These are phyloP conservation scores for Todiramphus saurophagus DNA, from an alignment of 2,113 vertebrate genomes.

Conservation along the genomic window DNA sequence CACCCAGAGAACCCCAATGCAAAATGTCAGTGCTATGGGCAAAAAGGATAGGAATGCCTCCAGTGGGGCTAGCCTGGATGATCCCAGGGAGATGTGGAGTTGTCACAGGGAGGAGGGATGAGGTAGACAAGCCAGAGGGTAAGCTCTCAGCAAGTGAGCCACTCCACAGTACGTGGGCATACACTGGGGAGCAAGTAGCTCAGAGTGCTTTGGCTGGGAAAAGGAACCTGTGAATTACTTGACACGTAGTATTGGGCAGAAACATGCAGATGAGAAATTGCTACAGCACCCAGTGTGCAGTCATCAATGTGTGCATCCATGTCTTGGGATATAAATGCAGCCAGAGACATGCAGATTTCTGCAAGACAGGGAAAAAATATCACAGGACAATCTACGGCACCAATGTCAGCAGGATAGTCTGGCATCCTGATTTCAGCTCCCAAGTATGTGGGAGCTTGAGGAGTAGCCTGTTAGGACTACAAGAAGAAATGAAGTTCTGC, in stretches of 20 bases:
- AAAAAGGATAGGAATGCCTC: background rate
- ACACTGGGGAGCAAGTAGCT: background rate
- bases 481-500: background rate
- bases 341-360: background rate
- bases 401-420: background rate
- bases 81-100: background rate
- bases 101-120: background rate
- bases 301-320: background rate
- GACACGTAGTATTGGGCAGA: background rate
- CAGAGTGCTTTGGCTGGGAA: background rate
- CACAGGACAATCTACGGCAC: background rate
- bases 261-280: background rate
- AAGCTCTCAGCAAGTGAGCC: background rate
- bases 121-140: background rate
- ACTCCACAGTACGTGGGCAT: rapidly evolving
- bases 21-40: background rate
- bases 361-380: background rate
- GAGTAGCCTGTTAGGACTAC: background rate
- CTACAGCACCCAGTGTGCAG: background rate
- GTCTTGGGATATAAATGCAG: background rate
- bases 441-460: background rate
- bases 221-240: background rate
- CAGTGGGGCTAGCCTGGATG: background rate
- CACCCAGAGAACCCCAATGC: background rate
- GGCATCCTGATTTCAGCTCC: background rate